Base-by-base conservation (phyloP, 2,888 invertebrate species). In the Pseudoips prasinana region DNA sequence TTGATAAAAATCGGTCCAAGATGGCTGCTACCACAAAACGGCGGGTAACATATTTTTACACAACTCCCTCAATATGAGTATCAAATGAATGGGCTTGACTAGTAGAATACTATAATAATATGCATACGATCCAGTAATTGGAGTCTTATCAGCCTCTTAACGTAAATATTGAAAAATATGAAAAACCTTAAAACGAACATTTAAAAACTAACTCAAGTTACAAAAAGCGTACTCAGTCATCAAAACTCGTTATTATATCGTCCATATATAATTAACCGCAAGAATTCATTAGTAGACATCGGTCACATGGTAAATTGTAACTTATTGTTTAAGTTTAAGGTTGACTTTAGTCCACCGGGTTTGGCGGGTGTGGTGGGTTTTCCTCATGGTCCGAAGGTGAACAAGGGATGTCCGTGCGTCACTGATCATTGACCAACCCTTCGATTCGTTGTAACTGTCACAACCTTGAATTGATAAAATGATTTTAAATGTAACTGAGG, bases 301-400 rank as follows among this genome's bases (percentile, higher is more conserved):
- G 25, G 33, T n/a, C n/a, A 29, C 19, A 35, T 49, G 38, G 37
- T 19, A 63, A 65, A 58, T 33, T 43, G 38, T 28, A 51, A 46
- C 47, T 43, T 71, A 57, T 27, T 10, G 0, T 5, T 8, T 34
- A 8, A 23, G 4, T 0, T 50, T 63, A 63, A 52, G 59, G 69
- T 49, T 29, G 31, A 35, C 46, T 56, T 49, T 52, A 25, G 29
- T 29, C 42, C 47, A 38, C 18, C 9, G 3, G 25, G 2, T 3
- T 17, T 31, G 8, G 25, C 14, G 8, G 14, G 14, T 3, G 3
- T 14, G 14, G 20, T 62, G 68, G 78, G 73, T 79, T 82, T 82
- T 81, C 68, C 79, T 70, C 57, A 46, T 57, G 46, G 19, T 10
- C 35, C 36, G 73, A 82, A 81, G 76, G 80, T 75, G 63, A 78